These are phyloP conservation scores for Trichacis sp. DNA, from an alignment of 2,888 invertebrate species.

Conservation along the genomic window DNA sequence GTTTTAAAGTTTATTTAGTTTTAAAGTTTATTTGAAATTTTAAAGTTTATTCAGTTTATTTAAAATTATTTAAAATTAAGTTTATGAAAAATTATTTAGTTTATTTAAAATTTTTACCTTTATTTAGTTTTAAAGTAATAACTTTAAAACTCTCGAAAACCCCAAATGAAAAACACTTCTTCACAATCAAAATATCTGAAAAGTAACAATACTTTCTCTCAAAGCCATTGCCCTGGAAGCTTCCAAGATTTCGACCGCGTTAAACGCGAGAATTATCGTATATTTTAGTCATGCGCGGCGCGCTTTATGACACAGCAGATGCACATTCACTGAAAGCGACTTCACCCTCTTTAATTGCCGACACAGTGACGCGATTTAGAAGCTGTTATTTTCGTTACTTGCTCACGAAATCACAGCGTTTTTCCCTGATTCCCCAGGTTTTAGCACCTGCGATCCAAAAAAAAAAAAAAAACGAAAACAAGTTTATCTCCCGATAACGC, in stretches of 20 bases:
- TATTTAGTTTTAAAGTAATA: too few species aligned
- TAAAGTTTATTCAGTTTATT: too few species aligned
- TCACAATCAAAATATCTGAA: background rate
- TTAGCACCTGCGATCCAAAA: background rate
- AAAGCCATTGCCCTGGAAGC: background rate
- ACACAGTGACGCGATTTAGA: background rate
- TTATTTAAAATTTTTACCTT: too few species aligned
- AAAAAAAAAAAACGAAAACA: too few species aligned
- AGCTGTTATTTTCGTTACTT: conserved; percentile 3
- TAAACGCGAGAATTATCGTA: background rate
- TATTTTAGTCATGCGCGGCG: background rate
- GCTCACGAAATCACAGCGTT: background rate
- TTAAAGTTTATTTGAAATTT: too few species aligned
- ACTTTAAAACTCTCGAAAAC: too few species aligned
- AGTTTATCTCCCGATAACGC: too few species aligned
- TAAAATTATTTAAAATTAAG: too few species aligned
- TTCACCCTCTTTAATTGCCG: conserved; percentile 9
- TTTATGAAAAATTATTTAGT: too few species aligned
- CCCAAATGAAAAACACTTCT: too few species aligned
- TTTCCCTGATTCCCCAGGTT: background rate
- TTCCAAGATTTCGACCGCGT: background rate
- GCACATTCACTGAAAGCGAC: background rate
- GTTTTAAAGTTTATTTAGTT: too few species aligned
- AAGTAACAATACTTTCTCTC: background rate
- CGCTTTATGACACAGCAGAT: conserved; percentile 4